phyloP scores from a whole-genome alignment of 2,888 invertebrate genomes.

The Drosophila borealis region DNA sequence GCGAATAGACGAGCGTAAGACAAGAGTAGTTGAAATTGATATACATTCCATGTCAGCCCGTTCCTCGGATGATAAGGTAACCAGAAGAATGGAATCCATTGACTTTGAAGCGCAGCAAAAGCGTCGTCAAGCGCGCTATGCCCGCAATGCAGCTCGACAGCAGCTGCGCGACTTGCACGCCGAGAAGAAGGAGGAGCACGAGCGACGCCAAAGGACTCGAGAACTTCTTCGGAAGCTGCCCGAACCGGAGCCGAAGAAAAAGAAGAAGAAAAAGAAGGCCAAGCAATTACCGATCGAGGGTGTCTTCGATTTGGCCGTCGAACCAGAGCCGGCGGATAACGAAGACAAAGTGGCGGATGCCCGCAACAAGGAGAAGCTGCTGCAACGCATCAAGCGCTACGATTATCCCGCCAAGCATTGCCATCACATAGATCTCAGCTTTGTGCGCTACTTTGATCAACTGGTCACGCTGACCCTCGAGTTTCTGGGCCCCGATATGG shows the following conservation, averaged over 20 bases:
- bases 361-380: conserved; percentile 60
- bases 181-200: conserved; percentile 29
- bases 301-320: conserved; percentile 60
- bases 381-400: conserved; percentile 44
- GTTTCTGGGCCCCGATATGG: conserved; percentile 74
- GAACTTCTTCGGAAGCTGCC: not conserved
- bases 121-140: conserved; percentile 27
- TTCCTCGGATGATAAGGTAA: not conserved
- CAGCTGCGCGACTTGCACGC: conserved; percentile 40
- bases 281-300: conserved; percentile 17
- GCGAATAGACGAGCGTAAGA: not conserved
- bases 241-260: conserved; percentile 2
- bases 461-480: conserved; percentile 71
- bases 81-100: too few species aligned
- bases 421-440: conserved; percentile 77
- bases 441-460: conserved; percentile 69
- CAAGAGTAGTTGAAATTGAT: not conserved
- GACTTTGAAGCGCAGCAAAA: not conserved
- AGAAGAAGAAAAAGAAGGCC: conserved; percentile 23
- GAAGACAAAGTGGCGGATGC: conserved; percentile 55
- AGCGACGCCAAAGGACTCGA: conserved; percentile 31
- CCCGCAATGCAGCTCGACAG: conserved; percentile 54
- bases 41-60: too few species aligned
- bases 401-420: conserved; percentile 77
- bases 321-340: conserved; percentile 58